phyloP scores from a whole-genome alignment of 1,140 invertebrate species.

The Rhagoletis pomonella region DNA sequence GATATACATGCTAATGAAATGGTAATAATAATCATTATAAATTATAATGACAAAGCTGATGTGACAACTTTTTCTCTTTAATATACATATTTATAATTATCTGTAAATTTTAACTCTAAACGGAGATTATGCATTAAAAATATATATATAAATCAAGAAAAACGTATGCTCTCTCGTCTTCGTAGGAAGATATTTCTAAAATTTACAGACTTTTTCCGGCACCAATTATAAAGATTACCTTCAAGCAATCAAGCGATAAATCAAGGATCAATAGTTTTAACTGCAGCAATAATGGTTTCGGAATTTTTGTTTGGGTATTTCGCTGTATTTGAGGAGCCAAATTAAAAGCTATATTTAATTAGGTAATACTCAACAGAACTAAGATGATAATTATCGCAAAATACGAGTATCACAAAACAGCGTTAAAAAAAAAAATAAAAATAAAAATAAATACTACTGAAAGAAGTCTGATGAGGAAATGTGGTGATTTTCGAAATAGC shows the following conservation, averaged over 20 bases:
- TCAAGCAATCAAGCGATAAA: conserved; percentile 40
- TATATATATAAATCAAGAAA: background rate
- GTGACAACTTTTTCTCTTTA: conserved; percentile 43
- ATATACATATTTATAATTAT: conserved; percentile 33
- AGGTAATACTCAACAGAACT: too few species aligned
- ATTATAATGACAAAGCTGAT: conserved; percentile 47
- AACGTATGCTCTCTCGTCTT: conserved; percentile 38
- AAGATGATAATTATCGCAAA: too few species aligned
- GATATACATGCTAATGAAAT: background rate
- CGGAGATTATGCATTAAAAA: background rate
- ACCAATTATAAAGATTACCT: background rate
- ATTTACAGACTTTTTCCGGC: conserved; percentile 8
- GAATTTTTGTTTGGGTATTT: background rate
- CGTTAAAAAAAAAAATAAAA: too few species aligned
- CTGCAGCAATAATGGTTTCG: background rate
- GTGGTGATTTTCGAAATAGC: too few species aligned
- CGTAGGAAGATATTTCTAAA: background rate
- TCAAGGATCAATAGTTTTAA: background rate
- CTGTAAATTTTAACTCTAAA: conserved; percentile 36
- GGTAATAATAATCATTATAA: background rate
- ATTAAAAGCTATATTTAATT: too few species aligned
- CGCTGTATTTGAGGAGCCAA: background rate
- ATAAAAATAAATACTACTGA: too few species aligned
- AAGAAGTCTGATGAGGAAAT: too few species aligned
- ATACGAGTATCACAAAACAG: too few species aligned